A percentile compares a stretch with the other conserved stretches of the same genome.
Conservation (phyloP, 2,888 invertebrate species). For the Neuroscelio doddi region DNA sequence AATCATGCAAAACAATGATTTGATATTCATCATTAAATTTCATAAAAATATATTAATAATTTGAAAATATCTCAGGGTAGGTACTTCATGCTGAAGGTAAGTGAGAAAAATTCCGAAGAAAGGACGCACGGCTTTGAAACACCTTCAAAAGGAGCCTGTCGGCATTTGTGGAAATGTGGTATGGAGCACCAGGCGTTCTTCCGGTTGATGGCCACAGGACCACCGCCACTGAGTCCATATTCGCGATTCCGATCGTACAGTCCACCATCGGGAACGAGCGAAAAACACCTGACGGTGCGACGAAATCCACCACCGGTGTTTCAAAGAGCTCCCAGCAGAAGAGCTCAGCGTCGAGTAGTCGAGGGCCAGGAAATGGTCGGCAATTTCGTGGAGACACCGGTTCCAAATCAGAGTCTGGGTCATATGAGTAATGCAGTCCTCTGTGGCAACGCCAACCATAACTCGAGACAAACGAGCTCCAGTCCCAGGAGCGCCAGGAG, state of each 20-base stretch:
- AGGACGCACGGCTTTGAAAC: conserved; percentile 98
- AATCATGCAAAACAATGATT: no score
- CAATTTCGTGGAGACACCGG: conserved; percentile 63
- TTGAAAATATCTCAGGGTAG: conserved; percentile 75
- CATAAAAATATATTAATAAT: no score
- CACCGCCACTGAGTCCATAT: conserved; percentile 70
- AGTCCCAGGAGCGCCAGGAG: conserved; percentile 87
- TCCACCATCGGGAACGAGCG: conserved; percentile 62
- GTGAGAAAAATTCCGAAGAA: conserved; percentile 97
- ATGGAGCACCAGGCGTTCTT: conserved; percentile 97
- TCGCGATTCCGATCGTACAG: conserved; percentile 70
- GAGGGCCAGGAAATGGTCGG: conserved; percentile 75
- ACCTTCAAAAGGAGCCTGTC: conserved; percentile 91
- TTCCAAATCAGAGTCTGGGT: conserved; percentile 50
- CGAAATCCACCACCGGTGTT: conserved; percentile 81
- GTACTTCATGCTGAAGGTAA: conserved; percentile 96
- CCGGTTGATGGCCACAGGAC: conserved; percentile 82
- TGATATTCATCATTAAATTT: no score
- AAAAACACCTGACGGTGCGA: conserved; percentile 70
- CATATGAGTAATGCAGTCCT: conserved; percentile 50
- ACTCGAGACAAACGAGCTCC: conserved; percentile 58
- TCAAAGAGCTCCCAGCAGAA: conserved; percentile 84
- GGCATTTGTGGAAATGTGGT: conserved; percentile 97
- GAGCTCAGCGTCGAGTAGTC: conserved; percentile 81
- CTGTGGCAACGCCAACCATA: conserved; percentile 53